phyloP scores from a whole-genome alignment of 2,797 vertebrate genomes.

The Lates japonicus region DNA sequence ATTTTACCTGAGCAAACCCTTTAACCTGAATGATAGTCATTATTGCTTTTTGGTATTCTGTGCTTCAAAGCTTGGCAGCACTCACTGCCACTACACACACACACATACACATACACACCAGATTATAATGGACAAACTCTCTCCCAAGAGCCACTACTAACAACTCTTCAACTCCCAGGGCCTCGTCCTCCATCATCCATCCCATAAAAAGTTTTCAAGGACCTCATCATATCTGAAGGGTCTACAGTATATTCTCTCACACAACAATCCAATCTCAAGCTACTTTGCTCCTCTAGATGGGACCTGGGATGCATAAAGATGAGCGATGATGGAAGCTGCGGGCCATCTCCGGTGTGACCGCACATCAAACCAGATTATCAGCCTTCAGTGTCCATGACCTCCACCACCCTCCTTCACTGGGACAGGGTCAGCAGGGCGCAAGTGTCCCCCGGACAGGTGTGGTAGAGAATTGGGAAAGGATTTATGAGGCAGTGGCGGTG shows the following conservation, averaged over 20 bases:
- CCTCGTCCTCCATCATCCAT: slow-evolving; percentile 61
- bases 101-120: slow-evolving; percentile 16
- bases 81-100: slow-evolving; percentile 12
- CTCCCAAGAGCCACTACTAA: slow-evolving; percentile 35
- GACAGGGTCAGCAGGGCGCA: slow-evolving; percentile 25
- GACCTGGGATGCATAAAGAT: slow-evolving; percentile 73
- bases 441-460: slow-evolving; percentile 23
- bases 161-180: slow-evolving; percentile 70
- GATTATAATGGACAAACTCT: slow-evolving; percentile 53
- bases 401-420: slow-evolving; percentile 24
- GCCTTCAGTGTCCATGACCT: slow-evolving; percentile 68
- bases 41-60: not conserved
- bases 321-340: slow-evolving; percentile 67
- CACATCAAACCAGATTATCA: slow-evolving; percentile 74
- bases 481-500: slow-evolving; percentile 59
- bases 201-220: slow-evolving; percentile 81
- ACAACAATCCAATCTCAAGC: slow-evolving; percentile 63
- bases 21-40: slow-evolving; percentile 10
- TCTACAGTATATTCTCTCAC: slow-evolving; percentile 46
- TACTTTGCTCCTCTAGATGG: slow-evolving; percentile 51
- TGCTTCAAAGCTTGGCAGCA: slow-evolving; percentile 8
- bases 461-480: slow-evolving; percentile 42
- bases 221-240: slow-evolving; percentile 56
- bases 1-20: not conserved
- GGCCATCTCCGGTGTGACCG: slow-evolving; percentile 57